phyloP scores from a whole-genome alignment of 2,888 invertebrate genomes.

The Scaptomyza caliginosa region DNA sequence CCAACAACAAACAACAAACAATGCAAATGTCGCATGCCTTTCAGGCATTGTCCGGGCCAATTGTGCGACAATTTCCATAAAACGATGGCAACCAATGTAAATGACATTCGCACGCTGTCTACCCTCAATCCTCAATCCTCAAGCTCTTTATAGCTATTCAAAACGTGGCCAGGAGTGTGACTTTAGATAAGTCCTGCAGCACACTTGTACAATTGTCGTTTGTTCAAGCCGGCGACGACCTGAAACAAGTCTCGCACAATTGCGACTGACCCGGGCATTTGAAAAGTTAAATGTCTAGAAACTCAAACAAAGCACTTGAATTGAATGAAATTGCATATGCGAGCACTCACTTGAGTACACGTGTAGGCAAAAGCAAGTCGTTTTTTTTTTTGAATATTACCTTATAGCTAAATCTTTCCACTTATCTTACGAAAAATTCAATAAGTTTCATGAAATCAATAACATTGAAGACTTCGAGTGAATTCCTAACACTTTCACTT shows the following conservation, averaged over 20 bases:
- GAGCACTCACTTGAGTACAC: background rate
- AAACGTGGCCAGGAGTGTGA: conserved; percentile 40
- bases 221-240: background rate
- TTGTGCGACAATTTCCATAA: conserved; percentile 39
- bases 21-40: conserved; percentile 40
- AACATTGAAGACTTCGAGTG: background rate
- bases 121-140: background rate
- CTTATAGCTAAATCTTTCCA: too few species aligned
- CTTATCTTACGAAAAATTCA: too few species aligned
- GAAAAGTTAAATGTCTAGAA: conserved; percentile 43
- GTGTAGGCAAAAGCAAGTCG: background rate
- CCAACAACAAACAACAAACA: conserved; percentile 29
- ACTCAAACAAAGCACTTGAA: conserved; percentile 33
- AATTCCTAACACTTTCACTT: background rate
- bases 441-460: background rate
- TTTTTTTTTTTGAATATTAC: too few species aligned
- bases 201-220: background rate
- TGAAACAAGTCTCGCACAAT: conserved; percentile 26
- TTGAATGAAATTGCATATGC: conserved; percentile 38
- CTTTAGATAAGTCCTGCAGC: conserved; percentile 38
- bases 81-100: conserved; percentile 26
- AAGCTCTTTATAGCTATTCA: conserved; percentile 3
- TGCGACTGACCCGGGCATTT: conserved; percentile 33
- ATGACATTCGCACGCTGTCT: conserved; percentile 4
- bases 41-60: conserved; percentile 27